Percentiles rank a stretch among this genome's conserved stretches.
phyloP scores from a whole-genome alignment of 2,888 invertebrate species.

The Andrena chrysosceles region DNA sequence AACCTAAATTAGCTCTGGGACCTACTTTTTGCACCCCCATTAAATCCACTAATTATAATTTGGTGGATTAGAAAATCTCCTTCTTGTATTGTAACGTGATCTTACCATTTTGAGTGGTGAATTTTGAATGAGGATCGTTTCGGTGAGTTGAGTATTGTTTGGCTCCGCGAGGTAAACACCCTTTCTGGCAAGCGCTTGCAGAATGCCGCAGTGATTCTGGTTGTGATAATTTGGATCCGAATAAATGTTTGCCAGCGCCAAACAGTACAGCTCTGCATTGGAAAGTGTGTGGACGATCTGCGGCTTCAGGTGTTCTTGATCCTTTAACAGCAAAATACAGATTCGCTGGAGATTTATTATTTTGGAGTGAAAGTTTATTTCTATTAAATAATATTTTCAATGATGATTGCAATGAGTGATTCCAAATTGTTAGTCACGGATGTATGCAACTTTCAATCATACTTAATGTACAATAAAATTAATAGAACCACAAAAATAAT shows the following conservation, averaged over 20 bases:
- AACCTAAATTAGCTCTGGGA: too few relatives aligned
- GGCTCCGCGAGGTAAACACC: conserved; percentile 94
- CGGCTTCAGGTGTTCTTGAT: conserved; percentile 97
- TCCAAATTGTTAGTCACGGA: too few relatives aligned
- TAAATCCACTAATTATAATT: too few relatives aligned
- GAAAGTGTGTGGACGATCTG: conserved; percentile 96
- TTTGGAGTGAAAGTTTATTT: too few relatives aligned
- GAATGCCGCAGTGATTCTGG: conserved; percentile 97
- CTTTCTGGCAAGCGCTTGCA: conserved; percentile 96
- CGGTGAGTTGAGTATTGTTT: conserved; percentile 95
- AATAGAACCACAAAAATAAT: too few relatives aligned
- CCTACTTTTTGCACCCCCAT: too few relatives aligned
- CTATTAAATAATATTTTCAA: background rate
- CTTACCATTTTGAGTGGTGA: conserved; percentile 97
- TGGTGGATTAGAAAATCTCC: too few relatives aligned
- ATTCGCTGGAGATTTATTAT: too few relatives aligned
- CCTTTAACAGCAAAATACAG: conserved; percentile 85
- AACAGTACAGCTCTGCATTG: conserved; percentile 97
- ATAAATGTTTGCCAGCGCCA: conserved; percentile 97
- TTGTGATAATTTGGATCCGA: conserved; percentile 98
- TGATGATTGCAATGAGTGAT: too few relatives aligned
- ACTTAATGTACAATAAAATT: too few relatives aligned
- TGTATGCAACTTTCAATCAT: too few relatives aligned
- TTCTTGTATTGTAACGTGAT: conserved; percentile 38
- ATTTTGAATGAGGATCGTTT: conserved; percentile 97